phyloP scores from a whole-genome alignment of 2,113 vertebrate species.

The Lagopus muta region DNA sequence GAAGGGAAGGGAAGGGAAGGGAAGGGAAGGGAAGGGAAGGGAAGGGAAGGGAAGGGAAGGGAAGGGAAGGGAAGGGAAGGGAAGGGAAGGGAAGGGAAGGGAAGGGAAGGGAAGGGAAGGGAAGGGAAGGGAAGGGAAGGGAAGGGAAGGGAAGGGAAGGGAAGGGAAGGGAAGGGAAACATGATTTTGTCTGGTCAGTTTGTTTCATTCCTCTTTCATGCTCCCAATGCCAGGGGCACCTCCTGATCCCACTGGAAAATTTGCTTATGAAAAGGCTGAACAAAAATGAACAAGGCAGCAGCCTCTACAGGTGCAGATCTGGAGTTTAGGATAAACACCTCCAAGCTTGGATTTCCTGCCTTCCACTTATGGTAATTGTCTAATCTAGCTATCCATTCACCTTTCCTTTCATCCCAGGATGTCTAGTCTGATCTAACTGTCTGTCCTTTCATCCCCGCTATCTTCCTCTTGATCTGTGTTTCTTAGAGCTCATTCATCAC shows the following conservation, averaged over 20 bases:
- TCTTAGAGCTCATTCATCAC: slow-evolving; percentile 69
- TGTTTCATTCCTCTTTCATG: not conserved
- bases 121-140: too few relatives aligned
- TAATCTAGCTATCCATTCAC: slow-evolving; percentile 60
- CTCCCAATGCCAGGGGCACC: not conserved
- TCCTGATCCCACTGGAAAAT: not conserved
- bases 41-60: too few relatives aligned
- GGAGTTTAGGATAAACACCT: slow-evolving; percentile 59
- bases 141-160: too few relatives aligned
- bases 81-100: too few relatives aligned
- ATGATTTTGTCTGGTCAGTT: not conserved
- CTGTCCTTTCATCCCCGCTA: slow-evolving; percentile 66
- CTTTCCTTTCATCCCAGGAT: slow-evolving; percentile 71
- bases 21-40: too few relatives aligned
- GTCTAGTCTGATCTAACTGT: slow-evolving; percentile 65
- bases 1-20: too few relatives aligned
- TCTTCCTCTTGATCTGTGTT: slow-evolving; percentile 65
- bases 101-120: too few relatives aligned
- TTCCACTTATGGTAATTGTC: slow-evolving; percentile 40
- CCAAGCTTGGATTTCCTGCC: slow-evolving; percentile 69
- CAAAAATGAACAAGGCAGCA: slow-evolving; percentile 11
- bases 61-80: too few relatives aligned
- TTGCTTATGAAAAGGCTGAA: slow-evolving; percentile 44
- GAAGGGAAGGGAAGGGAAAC: too few relatives aligned
- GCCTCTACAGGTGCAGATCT: slow-evolving; percentile 45